phyloP scores from a whole-genome alignment of 1,140 invertebrate genomes.

The Helicoverpa zea region DNA sequence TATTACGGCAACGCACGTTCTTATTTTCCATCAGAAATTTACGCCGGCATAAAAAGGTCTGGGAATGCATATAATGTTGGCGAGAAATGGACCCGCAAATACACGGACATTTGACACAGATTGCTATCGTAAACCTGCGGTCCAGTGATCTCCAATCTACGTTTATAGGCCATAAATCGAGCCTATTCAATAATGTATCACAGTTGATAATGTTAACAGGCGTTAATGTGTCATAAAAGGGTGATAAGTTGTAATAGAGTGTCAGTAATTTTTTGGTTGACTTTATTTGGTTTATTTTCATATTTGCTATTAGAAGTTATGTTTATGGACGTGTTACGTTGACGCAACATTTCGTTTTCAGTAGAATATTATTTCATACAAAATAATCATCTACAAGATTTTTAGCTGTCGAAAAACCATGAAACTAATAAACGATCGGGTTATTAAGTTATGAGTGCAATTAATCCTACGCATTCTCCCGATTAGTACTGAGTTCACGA shows the following conservation, averaged over 20 bases:
- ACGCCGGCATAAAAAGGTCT: conserved; percentile 78
- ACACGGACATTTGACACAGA: conserved; percentile 69
- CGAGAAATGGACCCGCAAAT: conserved; percentile 64
- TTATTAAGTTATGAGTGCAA: background rate
- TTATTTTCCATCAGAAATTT: conserved; percentile 77
- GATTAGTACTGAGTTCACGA: conserved; percentile 24
- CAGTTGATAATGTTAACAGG: conserved; percentile 81
- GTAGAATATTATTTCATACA: no score
- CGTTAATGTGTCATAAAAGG: conserved; percentile 68
- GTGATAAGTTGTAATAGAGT: conserved; percentile 66
- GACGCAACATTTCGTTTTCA: no score
- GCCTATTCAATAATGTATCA: conserved; percentile 77
- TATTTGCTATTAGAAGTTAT: background rate
- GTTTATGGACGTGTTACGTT: background rate
- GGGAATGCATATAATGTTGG: conserved; percentile 79
- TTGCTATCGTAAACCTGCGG: conserved; percentile 83
- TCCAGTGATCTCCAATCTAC: conserved; percentile 83
- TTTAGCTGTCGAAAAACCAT: background rate
- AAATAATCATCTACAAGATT: no score
- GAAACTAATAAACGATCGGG: background rate
- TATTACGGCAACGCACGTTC: conserved; percentile 55
- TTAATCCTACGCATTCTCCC: conserved; percentile 5
- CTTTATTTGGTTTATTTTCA: conserved; percentile 6
- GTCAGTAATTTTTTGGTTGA: conserved; percentile 10
- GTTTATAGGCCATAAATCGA: conserved; percentile 79